phyloP scores from a whole-genome alignment of 2,797 vertebrate genomes.

The Syncerus caffer region DNA sequence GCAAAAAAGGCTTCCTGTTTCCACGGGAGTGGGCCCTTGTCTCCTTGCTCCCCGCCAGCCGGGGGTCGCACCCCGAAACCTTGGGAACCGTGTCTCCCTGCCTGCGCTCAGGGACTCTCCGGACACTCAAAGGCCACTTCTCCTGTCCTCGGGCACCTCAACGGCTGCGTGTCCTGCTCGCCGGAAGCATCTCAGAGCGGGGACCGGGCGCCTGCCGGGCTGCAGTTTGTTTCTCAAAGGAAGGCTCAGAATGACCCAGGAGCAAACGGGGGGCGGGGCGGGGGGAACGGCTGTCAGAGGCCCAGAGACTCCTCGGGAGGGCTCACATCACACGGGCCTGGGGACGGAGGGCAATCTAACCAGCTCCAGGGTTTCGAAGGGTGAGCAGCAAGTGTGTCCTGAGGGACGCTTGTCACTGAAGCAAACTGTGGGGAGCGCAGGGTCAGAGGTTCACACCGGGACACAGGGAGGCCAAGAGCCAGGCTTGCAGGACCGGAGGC shows the following conservation, averaged over 20 bases:
- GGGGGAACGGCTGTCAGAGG: background rate
- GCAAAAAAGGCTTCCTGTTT: background rate
- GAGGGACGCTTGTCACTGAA: rapidly evolving
- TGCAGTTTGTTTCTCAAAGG: background rate
- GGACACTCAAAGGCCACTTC: rapidly evolving
- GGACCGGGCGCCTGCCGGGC: rapidly evolving
- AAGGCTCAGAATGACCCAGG: background rate
- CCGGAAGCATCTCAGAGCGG: rapidly evolving
- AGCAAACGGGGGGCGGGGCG: rapidly evolving
- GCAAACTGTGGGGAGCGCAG: rapidly evolving
- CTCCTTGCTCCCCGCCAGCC: rapidly evolving
- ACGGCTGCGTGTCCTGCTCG: rapidly evolving
- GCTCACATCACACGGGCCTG: rapidly evolving
- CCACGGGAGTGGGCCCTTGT: rapidly evolving
- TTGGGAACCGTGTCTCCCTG: background rate
- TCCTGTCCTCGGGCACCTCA: background rate
- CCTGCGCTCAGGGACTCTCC: rapidly evolving
- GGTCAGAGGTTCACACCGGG: rapidly evolving
- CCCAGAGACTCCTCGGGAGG: background rate
- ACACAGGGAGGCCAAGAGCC: rapidly evolving
- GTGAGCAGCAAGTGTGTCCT: rapidly evolving
- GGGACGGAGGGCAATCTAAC: background rate
- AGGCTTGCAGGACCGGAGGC: rapidly evolving
- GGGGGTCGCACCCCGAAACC: rapidly evolving
- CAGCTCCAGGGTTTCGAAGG: background rate